These are phyloP conservation scores for Notodonta ziczac DNA, from an alignment of 2,888 invertebrate species.

Conservation along the genomic window DNA sequence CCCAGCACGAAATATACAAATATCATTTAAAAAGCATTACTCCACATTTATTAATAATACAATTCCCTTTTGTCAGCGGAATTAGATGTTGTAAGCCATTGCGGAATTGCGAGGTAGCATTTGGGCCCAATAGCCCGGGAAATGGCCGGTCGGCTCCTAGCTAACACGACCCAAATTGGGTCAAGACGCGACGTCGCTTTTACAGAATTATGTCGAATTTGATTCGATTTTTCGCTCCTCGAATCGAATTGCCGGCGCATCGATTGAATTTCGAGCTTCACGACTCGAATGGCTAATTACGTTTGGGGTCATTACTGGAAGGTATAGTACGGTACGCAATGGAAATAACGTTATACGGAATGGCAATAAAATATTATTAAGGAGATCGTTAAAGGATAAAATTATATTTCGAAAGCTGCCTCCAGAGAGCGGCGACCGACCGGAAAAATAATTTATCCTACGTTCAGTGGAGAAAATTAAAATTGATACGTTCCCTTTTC, in stretches of 20 bases:
- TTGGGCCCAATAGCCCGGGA: conserved; percentile 66
- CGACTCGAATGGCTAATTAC: conserved; percentile 15
- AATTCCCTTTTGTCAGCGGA: conserved; percentile 58
- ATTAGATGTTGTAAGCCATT: conserved; percentile 60
- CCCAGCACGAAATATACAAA: neutral
- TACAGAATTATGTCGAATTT: conserved; percentile 52
- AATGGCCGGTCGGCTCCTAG: conserved; percentile 52
- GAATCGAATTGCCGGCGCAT: conserved; percentile 26
- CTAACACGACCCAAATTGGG: conserved; percentile 62
- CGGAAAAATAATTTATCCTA: conserved; percentile 59
- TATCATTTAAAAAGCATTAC: neutral
- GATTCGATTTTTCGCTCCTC: conserved; percentile 45
- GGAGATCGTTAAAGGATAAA: conserved; percentile 52
- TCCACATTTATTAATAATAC: conserved; percentile 25
- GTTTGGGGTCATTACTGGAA: conserved; percentile 16
- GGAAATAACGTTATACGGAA: conserved; percentile 35
- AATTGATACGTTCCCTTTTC: conserved; percentile 45
- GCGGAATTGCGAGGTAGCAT: conserved; percentile 53
- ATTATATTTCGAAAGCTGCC: conserved; percentile 49
- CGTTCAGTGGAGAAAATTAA: conserved; percentile 51
- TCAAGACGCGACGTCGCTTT: conserved; percentile 60
- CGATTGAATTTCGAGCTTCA: conserved; percentile 19
- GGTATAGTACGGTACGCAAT: neutral
- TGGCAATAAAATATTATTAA: conserved; percentile 43
- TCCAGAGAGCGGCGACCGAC: conserved; percentile 38